phyloP scores from a whole-genome alignment of 92 coral and sea anemone species.

The Zoanthus solanderi region DNA sequence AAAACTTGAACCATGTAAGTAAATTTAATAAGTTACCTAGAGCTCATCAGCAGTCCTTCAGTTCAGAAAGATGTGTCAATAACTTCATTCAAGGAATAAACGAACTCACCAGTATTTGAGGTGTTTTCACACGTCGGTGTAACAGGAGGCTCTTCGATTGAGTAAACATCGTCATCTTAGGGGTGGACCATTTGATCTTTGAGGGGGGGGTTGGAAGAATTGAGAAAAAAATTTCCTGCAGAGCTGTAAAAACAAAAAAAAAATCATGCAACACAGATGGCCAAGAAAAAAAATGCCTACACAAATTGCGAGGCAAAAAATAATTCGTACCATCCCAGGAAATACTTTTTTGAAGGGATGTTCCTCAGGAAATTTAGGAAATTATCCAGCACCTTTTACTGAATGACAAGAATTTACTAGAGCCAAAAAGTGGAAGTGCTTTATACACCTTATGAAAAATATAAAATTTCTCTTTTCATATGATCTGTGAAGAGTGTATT shows the following conservation, averaged over 20 bases:
- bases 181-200: conserved; percentile 33
- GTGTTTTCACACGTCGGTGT: no score
- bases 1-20: no score
- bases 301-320: conserved; percentile 32
- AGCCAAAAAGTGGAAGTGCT: conserved; percentile 34
- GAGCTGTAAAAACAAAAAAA: conserved; percentile 9
- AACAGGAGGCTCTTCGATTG: no score
- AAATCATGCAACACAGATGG: conserved; percentile 21
- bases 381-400: conserved; percentile 19
- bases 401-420: conserved; percentile 31
- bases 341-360: conserved; percentile 9
- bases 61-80: no score
- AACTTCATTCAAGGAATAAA: no score
- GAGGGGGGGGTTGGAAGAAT: conserved; percentile 12
- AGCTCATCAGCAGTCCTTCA: no score
- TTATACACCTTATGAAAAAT: conserved; percentile 29
- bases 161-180: background rate
- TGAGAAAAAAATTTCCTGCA: background rate
- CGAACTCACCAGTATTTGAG: no score
- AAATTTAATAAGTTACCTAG: no score
- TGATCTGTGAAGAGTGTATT: conserved; percentile 30
- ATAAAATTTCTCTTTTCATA: conserved; percentile 28
- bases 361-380: conserved; percentile 26
- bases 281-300: conserved; percentile 31
- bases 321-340: conserved; percentile 22